Conservation (phyloP, 2,888 invertebrate species). For the Pollenia griseotomentosa region DNA sequence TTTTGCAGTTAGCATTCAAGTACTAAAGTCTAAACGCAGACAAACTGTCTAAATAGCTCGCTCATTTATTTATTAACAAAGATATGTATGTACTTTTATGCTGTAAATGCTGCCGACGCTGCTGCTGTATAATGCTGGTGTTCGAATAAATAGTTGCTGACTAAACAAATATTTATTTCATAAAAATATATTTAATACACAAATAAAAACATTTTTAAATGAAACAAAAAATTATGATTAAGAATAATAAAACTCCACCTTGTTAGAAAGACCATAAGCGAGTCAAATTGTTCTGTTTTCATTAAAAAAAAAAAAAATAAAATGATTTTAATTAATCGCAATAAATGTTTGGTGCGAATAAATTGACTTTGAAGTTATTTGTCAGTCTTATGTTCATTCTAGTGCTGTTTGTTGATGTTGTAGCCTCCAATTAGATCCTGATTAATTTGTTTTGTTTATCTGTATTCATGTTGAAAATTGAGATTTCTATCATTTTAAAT, state of each 20-base stretch:
- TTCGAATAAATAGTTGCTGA: neutral
- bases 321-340: slow-evolving; percentile 60
- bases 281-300: slow-evolving; percentile 41
- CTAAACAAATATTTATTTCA: slow-evolving; percentile 23
- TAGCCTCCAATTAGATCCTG: slow-evolving; percentile 68
- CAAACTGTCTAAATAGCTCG: slow-evolving; percentile 60
- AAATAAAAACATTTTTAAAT: neutral
- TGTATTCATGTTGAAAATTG: slow-evolving; percentile 37
- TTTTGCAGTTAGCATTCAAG: slow-evolving; percentile 41
- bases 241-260: slow-evolving; percentile 43
- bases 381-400: slow-evolving; percentile 29
- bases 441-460: slow-evolving; percentile 61
- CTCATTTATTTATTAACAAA: slow-evolving; percentile 45
- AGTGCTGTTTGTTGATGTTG: slow-evolving; percentile 16
- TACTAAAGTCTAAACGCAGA: slow-evolving; percentile 39
- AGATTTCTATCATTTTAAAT: slow-evolving; percentile 16
- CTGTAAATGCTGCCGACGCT: neutral
- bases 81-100: neutral
- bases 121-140: neutral
- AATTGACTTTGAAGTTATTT: slow-evolving; percentile 58
- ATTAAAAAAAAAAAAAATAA: slow-evolving; percentile 16
- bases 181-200: neutral
- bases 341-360: slow-evolving; percentile 53
- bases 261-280: neutral
- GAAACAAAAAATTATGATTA: too few relatives aligned